Percentiles rank a stretch among this genome's conserved stretches.
phyloP scores from a whole-genome alignment of 2,888 invertebrate species.

The Fragum sueziense region DNA sequence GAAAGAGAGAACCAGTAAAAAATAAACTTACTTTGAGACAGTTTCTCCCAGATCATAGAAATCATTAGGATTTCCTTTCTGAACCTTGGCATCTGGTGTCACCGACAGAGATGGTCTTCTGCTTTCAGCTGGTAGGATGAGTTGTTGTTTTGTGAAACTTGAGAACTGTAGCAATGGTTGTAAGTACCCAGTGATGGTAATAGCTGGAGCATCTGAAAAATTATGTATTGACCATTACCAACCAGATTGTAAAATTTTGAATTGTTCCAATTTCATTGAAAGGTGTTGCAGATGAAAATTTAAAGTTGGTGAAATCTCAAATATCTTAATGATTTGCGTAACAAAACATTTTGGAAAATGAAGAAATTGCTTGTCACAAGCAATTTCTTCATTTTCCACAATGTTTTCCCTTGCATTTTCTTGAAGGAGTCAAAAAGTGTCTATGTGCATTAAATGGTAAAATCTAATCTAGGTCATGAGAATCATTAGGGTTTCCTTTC shows the following conservation, averaged over 20 bases:
- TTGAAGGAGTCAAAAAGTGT: too few relatives aligned
- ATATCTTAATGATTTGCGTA: too few relatives aligned
- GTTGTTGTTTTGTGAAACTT: constrained; percentile 53
- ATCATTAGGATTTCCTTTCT: constrained; percentile 55
- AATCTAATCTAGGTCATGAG: constrained; percentile 56
- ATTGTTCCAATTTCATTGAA: not conserved
- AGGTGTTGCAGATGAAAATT: too few relatives aligned
- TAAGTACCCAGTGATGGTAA: constrained; percentile 36
- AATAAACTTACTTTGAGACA: constrained; percentile 60
- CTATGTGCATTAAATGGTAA: too few relatives aligned
- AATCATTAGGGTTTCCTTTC: constrained; percentile 55
- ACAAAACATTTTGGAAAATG: too few relatives aligned
- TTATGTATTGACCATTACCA: too few relatives aligned
- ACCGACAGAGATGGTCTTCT: constrained; percentile 53
- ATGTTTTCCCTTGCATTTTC: too few relatives aligned
- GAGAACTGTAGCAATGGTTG: constrained; percentile 52
- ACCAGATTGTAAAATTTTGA: not conserved
- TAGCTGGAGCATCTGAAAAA: constrained; percentile 47
- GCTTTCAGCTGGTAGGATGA: constrained; percentile 57
- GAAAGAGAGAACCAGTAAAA: not conserved
- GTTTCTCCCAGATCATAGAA: constrained; percentile 58
- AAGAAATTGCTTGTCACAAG: too few relatives aligned
- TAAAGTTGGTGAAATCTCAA: too few relatives aligned
- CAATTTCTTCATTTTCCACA: too few relatives aligned
- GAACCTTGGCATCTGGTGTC: constrained; percentile 45